Base-by-base conservation (phyloP, 64 coral and sea anemone genomes). In the Porites australiensis region DNA sequence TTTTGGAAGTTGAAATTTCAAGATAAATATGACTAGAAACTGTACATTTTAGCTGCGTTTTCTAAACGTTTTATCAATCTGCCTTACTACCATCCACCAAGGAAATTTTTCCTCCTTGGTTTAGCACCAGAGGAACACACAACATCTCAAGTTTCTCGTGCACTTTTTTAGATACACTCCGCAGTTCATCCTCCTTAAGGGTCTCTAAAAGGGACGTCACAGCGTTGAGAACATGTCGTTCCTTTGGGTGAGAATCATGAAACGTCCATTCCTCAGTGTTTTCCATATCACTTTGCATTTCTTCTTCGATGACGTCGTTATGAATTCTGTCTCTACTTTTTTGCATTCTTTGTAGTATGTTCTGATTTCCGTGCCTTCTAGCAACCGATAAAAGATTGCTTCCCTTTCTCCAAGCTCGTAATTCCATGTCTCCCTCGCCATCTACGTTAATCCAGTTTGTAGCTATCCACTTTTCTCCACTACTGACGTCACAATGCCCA, bases 81-180 rank as follows among this genome's bases (percentile, higher is more conserved):
- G 88, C 92, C 65, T 74, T 97, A 46, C 95, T 97, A 48, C 95
- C 95, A 44, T 97, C 95, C 50, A 97, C 92, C n/a, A 97, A 59
- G 2, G 90, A 82, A 76, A 97, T 97, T 69, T 94, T 90, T 27
- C 95, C 95, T 2, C 94, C 89, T 4, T 94, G 82, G 13, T 97
- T 94, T 16, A 97, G 74, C 18, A 97, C 49, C 53, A 97, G 67
- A 69, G 95, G 95, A 64, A 97, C 90, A 22, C 95, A 97, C 57
- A 92, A 77, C 95, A 97, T 97, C 14, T 94, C 80, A 21, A 97
- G 82, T 69, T 97, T 97, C 60, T 97, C 86, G 27, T 97, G 95
- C 19, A 97, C 92, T 58, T 88, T 90, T 19, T 94, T 97, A 9
- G 95, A 97, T 49, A 97, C 88, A 75, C 54, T 76, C 8, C 82